Evolutionary conservation across 1,140 invertebrate genomes (phyloP), one percentile per base, ranked within the genome.

Genomic region (Globodera rostochiensis): DNA sequence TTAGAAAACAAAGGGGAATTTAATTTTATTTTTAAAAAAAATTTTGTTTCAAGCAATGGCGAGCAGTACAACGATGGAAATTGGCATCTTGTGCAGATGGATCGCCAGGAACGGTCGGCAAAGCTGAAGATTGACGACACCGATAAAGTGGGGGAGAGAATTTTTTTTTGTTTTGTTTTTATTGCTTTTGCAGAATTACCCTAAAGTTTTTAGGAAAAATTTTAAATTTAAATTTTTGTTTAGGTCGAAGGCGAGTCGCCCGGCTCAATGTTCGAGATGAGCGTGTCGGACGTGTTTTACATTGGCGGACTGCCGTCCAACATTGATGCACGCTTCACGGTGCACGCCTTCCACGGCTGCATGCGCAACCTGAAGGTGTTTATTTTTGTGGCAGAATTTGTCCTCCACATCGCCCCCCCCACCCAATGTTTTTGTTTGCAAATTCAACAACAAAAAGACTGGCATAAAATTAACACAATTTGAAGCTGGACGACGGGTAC

Each of bases 291-390:
- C 87, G 90, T 93, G 19, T 93, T 98, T 86, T 97, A 94, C 90
- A 94, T 98, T 84, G 96, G 96, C 82, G 96, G 88, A 73, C 70
- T 88, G 36, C 88, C 88, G 57, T 77, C 80, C 19, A 78, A 74
- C 74, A 76, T 88, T 60, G 45, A 89, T 47, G 73, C 82, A 84
- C 88, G 89, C 80, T 90, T 92, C 9, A 90, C 90, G 9, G 90
- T 90, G 60, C 82, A 92, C 46, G 94, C 94, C 74, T 98, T 98
- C 90, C 95, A 97, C 87, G 97, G 97, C 5, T 99, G 97, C 88
- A 94, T 99, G 66, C 93, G 95, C 85, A 92, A 94, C 81, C 93
- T 98, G 2, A 78, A 78, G 69, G 49, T 71, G 69, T 1, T 25
- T 25, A 25, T 25, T 25, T 25, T 25, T 25, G 25, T 25, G 25